Evolutionary conservation across 2,113 vertebrate genomes (phyloP).

Genomic region (Danionella cerebrum): DNA sequence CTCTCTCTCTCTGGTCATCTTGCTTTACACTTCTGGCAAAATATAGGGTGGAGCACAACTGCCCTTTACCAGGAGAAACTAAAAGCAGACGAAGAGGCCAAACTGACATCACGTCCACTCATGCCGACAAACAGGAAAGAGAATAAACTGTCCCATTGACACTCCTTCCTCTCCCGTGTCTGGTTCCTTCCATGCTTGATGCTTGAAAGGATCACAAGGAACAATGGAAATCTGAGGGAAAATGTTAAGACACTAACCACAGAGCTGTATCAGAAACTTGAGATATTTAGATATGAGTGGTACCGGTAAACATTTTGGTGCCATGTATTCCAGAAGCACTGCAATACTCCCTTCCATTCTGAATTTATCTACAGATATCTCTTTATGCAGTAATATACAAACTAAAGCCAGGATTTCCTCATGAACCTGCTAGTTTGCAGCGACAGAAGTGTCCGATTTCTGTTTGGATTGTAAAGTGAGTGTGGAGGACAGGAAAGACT

Average conservation of each 20-base stretch:
- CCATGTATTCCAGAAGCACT: too few relatives aligned
- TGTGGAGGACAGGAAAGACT: constrained; percentile 11
- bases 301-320: neutral
- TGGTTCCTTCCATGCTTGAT: neutral
- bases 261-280: neutral
- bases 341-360: too few relatives aligned
- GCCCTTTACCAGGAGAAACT: neutral
- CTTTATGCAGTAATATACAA: neutral
- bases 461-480: neutral
- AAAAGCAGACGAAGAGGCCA: neutral
- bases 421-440: neutral
- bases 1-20: neutral
- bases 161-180: neutral
- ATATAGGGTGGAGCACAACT: neutral
- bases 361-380: neutral
- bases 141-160: neutral
- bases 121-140: constrained; percentile 9
- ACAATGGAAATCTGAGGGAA: neutral
- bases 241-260: neutral
- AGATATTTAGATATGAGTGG: neutral
- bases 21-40: neutral
- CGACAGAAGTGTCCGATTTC: constrained; percentile 3
- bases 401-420: neutral
- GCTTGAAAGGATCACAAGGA: neutral
- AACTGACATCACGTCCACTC: neutral